Evolutionary conservation across 2,113 vertebrate genomes (phyloP), one percentile per base, ranked within the genome.

Genomic region (Telmatochromis sp.): DNA sequence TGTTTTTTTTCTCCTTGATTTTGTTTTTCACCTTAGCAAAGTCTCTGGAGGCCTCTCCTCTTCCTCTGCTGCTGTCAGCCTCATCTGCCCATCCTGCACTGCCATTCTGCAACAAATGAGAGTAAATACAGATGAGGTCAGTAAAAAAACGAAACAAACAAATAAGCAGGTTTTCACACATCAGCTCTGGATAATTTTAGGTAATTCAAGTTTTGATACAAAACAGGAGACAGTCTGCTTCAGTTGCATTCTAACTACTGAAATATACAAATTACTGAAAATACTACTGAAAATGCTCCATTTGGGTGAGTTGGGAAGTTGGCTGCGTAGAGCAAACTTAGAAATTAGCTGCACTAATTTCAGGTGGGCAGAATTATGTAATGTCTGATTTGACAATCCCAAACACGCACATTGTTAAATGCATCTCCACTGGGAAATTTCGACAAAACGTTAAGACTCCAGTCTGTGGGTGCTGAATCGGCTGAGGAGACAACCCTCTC

Each of bases 31-130:
- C 98, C 97, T 99, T 99, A 92, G 98, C 98, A 90, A 99, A 99
- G 93, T 99, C 98, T 92, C 98, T 95, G 75, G 98, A 99, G 51
- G 98, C 97, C 81, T 99, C 98, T 95, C 98, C 98, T 97, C 98
- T 96, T 90, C 97, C 97, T 93, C 97, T 92, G 95, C 95, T 94
- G 8, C 97, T 96, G 26, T 99, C 98, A 0, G 95, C 95, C 11
- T 99, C 98, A 9, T 99, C 98, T 0, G 92, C 97, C 98, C 98
- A 99, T 86, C 94, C 91, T 86, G 96, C 94, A 5, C 54, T 96
- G 45, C 98, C 98, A 1, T 98, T 99, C 98, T 99, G 65, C 63
- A 94, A 88, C 37, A 93, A 84, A 87, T 82, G 78, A 81, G 26
- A 80, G 3, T 80, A 14, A 51, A 87, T n/a, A 82, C 17, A 88